phyloP scores from a whole-genome alignment of 2,113 vertebrate genomes.

The Rostratula benghalensis region DNA sequence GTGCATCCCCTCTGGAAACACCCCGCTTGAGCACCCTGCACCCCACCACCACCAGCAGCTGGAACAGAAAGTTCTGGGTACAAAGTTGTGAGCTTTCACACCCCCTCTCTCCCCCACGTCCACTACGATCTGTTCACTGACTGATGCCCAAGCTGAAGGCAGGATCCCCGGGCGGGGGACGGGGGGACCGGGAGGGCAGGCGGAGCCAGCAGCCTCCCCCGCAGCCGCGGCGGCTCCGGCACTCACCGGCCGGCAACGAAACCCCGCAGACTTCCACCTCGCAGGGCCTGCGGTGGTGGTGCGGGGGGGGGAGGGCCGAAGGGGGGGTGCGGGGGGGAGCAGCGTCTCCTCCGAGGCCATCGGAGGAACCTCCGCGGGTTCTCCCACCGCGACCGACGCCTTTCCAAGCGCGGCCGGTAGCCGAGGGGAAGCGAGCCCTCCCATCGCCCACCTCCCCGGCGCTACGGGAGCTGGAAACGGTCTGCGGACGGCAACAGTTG shows the following conservation, averaged over 20 bases:
- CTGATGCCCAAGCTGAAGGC: fast-evolving
- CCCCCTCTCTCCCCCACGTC: not conserved
- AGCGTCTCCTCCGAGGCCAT: not conserved
- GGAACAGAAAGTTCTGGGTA: not conserved
- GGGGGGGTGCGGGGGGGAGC: too few species aligned
- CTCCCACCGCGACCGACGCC: not conserved
- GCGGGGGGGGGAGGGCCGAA: too few species aligned
- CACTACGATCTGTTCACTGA: not conserved
- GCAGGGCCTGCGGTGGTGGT: not conserved
- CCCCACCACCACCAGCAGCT: not conserved
- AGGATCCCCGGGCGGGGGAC: not conserved
- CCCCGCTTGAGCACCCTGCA: not conserved
- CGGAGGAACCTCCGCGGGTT: not conserved
- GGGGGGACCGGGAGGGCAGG: not conserved
- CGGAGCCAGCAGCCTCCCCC: not conserved
- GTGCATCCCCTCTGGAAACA: not conserved
- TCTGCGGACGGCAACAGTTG: conserved; percentile 7
- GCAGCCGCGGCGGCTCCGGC: not conserved
- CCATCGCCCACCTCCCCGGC: not conserved
- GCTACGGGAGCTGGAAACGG: not conserved
- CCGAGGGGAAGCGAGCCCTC: not conserved
- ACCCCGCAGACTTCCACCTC: not conserved
- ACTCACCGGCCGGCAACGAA: not conserved
- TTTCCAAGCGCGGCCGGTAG: not conserved
- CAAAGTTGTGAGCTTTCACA: not conserved